Evolutionary conservation across 2,113 vertebrate genomes (phyloP).

Genomic region (Meles meles): DNA sequence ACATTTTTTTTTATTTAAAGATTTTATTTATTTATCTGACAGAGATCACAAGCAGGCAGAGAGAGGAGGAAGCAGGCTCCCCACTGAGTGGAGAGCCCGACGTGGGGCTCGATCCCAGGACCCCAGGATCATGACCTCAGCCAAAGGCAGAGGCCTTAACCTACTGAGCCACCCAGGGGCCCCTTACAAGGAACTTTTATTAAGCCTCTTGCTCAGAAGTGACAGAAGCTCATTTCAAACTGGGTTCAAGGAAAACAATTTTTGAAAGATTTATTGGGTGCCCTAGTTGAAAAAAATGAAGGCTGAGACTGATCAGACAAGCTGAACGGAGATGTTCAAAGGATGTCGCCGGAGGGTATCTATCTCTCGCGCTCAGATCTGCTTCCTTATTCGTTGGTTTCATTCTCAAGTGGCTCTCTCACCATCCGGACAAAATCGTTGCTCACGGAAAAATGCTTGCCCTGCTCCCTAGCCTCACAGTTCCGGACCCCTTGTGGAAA

Average conservation of each 20-base stretch:
- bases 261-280: neutral
- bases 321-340: neutral
- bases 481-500: neutral
- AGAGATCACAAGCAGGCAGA: too few relatives aligned
- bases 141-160: too few relatives aligned
- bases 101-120: too few relatives aligned
- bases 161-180: too few relatives aligned
- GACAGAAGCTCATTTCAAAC: neutral
- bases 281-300: neutral
- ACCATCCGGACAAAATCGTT: neutral
- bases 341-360: neutral
- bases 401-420: neutral
- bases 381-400: neutral
- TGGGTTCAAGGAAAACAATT: neutral
- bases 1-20: too few relatives aligned
- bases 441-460: neutral
- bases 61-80: too few relatives aligned
- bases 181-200: neutral
- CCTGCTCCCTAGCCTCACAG: neutral
- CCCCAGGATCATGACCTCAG: too few relatives aligned
- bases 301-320: neutral
- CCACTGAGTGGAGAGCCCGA: too few relatives aligned
- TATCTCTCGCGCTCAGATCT: neutral
- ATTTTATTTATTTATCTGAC: too few relatives aligned
- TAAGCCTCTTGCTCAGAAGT: neutral